Evolutionary conservation across 2,888 invertebrate genomes (phyloP).

Genomic region (Bedellia somnulentella): DNA sequence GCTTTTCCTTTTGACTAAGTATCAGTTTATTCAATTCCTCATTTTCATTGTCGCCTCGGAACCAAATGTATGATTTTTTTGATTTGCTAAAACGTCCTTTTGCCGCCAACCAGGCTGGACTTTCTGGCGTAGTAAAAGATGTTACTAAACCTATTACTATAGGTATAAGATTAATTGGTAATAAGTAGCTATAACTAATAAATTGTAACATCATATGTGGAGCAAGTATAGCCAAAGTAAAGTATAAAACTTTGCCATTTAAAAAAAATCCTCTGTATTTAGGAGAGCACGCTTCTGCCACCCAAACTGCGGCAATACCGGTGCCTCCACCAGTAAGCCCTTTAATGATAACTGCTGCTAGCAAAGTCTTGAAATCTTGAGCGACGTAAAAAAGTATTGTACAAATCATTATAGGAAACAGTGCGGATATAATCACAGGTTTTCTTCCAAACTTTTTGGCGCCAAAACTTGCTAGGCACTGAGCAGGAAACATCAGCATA

Average conservation of each 20-base stretch:
- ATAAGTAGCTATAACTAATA: too few species aligned
- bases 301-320: background rate
- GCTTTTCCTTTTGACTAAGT: background rate
- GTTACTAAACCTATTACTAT: background rate
- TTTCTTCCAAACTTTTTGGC: background rate
- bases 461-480: background rate
- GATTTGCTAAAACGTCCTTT: background rate
- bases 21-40: background rate
- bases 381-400: background rate
- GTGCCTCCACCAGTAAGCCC: background rate
- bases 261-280: background rate
- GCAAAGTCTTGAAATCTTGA: background rate
- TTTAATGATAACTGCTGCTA: background rate
- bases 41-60: background rate
- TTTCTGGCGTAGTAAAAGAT: background rate
- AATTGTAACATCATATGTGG: too few species aligned
- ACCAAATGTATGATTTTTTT: background rate
- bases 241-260: background rate
- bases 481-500: background rate
- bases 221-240: too few species aligned
- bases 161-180: background rate
- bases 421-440: background rate
- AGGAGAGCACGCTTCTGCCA: constrained; percentile 1
- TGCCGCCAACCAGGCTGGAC: constrained; percentile 1
- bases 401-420: background rate